Evolutionary conservation across 2,888 invertebrate genomes (phyloP), one percentile per base, ranked within the genome.

Genomic region (Ceratothoa steindachneri): DNA sequence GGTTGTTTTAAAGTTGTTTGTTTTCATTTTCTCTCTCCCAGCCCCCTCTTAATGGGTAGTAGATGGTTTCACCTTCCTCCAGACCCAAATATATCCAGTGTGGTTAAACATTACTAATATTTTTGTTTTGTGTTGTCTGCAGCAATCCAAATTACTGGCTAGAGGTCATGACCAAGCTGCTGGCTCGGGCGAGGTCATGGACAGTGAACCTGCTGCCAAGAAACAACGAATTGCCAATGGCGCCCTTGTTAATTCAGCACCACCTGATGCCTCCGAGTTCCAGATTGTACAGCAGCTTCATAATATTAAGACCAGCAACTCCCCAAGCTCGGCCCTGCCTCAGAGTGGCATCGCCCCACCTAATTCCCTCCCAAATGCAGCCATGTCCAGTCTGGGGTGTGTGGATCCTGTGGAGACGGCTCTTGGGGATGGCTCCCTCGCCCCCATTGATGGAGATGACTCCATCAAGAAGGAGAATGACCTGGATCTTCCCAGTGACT

Each of bases 61-160:
- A n/a, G n/a, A n/a, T n/a, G n/a, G n/a, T n/a, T n/a, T n/a, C n/a
- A n/a, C n/a, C n/a, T n/a, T n/a, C n/a, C n/a, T n/a, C n/a, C n/a
- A n/a, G n/a, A n/a, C n/a, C n/a, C n/a, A n/a, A n/a, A n/a, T n/a
- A n/a, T n/a, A n/a, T n/a, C n/a, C n/a, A n/a, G n/a, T n/a, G n/a
- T n/a, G n/a, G n/a, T n/a, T n/a, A n/a, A n/a, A n/a, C n/a, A n/a
- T n/a, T n/a, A n/a, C n/a, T n/a, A n/a, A n/a, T n/a, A n/a, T n/a
- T n/a, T n/a, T n/a, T n/a, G n/a, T n/a, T n/a, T n/a, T n/a, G n/a
- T n/a, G n/a, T n/a, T 22, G 30, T 5, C 65, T 74, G 30, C 78
- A 78, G 79, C 79, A 79, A 68, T 74, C 73, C 29, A 79, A 79
- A 71, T 74, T 79, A 74, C 65, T 79, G 9, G 74, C 79, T n/a